Base-by-base conservation (phyloP, 2,113 vertebrate genomes). In the Corvus moneduloides region DNA sequence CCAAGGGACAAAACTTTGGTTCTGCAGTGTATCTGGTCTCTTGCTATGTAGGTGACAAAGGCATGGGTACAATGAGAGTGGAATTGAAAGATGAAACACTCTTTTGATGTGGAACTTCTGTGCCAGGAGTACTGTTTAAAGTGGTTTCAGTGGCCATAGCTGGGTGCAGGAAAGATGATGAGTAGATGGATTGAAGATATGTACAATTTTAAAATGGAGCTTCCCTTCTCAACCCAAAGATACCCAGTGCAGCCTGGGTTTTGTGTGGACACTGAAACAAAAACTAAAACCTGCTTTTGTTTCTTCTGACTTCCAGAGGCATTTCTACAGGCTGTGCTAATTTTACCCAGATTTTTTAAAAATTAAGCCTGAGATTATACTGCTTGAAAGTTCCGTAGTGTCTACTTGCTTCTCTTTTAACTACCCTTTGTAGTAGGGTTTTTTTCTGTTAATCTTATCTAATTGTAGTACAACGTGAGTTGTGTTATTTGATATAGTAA, bases 51-150 rank as follows among this genome's bases (percentile, higher is more conserved):
- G 39, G 33, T 89, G 48, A 35, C 73, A 81, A 74, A 49, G 81
- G 77, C 51, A 49, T 0, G 0, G 18, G 33, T 35, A 15, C 39
- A 71, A 4, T 51, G 74, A 48, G 48, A 67, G 49, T 44, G 49
- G n/a, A 39, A 12, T 33, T 83, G 33, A 37, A 33, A 20, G 4
- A 9, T 68, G 44, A 54, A 87, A 49, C 9, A 13, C 18, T 44
- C 24, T 62, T 32, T 9, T 32, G 37, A 13, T 51, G 37, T 16
- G 18, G 37, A 77, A 15, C 32, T 72, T 52, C 7, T 62, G 32
- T 87, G 51, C 51, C 39, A 32, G 33, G 21, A 80, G 13, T 33
- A 6, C 49, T 58, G 27, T 74, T 89, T 22, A 14, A 58, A 63
- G 59, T 46, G 44, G n/a, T 44, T 87, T 88, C 51, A 35, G 59